phyloP scores from a whole-genome alignment of 2,888 invertebrate species.

The Diabrotica balteata region DNA sequence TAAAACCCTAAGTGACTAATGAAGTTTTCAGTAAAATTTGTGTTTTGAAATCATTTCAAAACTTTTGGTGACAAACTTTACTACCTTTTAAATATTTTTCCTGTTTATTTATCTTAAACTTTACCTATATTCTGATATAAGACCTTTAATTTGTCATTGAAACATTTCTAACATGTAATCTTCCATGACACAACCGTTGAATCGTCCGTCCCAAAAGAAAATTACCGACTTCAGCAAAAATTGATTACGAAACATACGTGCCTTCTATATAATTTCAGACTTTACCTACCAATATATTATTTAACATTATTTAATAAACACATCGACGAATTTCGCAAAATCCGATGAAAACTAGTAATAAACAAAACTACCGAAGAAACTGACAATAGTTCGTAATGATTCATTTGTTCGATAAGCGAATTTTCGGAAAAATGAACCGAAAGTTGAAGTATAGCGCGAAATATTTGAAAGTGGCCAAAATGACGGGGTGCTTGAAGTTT shows the following conservation, averaged over 20 bases:
- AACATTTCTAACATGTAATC: constrained; percentile 17
- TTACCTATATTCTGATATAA: too few species aligned
- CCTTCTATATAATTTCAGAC: constrained; percentile 21
- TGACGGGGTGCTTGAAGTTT: constrained; percentile 46
- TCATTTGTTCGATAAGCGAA: not conserved
- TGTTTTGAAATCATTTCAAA: not conserved
- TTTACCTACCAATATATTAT: constrained; percentile 25
- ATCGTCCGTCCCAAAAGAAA: constrained; percentile 21
- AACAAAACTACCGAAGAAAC: constrained; percentile 17
- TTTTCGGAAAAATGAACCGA: constrained; percentile 31
- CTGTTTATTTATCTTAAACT: too few species aligned
- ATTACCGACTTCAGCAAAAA: constrained; percentile 23
- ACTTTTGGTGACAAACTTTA: too few species aligned
- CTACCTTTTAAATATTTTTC: too few species aligned
- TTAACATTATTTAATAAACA: constrained; percentile 29
- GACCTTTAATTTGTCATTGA: not conserved
- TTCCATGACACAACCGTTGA: constrained; percentile 29
- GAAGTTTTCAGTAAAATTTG: not conserved
- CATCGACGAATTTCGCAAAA: constrained; percentile 30
- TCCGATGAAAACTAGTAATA: constrained; percentile 24
- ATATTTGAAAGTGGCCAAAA: constrained; percentile 43
- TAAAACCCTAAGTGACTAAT: too few species aligned
- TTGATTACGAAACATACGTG: constrained; percentile 27
- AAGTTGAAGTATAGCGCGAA: constrained; percentile 40
- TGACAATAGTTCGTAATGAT: constrained; percentile 1